Conservation (phyloP, 2,888 invertebrate species). For the Yponomeuta evonymella region DNA sequence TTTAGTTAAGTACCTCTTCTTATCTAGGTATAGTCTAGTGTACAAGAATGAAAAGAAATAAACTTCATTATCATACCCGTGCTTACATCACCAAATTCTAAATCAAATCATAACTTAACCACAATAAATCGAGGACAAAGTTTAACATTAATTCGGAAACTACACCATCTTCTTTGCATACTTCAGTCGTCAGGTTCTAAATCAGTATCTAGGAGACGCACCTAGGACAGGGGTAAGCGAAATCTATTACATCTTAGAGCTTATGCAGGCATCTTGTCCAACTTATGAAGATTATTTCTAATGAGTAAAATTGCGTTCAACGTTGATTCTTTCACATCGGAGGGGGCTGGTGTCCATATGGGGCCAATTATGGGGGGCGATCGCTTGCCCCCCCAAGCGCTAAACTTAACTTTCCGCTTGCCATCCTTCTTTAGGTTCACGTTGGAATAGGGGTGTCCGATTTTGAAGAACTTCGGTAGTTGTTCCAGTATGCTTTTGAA, state of each 20-base stretch:
- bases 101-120: neutral
- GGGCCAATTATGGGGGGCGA: slow-evolving; percentile 68
- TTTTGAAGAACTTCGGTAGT: slow-evolving; percentile 49
- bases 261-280: neutral
- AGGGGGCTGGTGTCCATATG: slow-evolving; percentile 57
- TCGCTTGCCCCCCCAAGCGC: slow-evolving; percentile 67
- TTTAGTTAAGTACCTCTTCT: no score
- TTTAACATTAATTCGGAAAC: neutral
- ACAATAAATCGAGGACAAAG: neutral
- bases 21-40: no score
- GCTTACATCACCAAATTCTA: neutral
- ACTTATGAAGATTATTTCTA: slow-evolving; percentile 32
- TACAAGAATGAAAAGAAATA: no score
- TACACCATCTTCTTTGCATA: neutral
- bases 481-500: slow-evolving; percentile 50
- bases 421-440: slow-evolving; percentile 62
- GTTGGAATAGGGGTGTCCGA: slow-evolving; percentile 58
- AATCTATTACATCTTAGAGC: neutral
- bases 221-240: neutral
- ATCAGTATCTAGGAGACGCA: neutral
- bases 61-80: no score
- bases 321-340: slow-evolving; percentile 46
- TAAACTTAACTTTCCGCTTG: slow-evolving; percentile 67
- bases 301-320: slow-evolving; percentile 52
- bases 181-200: neutral